Evolutionary conservation across 2,113 vertebrate genomes (phyloP).

Genomic region (Abramis brama): DNA sequence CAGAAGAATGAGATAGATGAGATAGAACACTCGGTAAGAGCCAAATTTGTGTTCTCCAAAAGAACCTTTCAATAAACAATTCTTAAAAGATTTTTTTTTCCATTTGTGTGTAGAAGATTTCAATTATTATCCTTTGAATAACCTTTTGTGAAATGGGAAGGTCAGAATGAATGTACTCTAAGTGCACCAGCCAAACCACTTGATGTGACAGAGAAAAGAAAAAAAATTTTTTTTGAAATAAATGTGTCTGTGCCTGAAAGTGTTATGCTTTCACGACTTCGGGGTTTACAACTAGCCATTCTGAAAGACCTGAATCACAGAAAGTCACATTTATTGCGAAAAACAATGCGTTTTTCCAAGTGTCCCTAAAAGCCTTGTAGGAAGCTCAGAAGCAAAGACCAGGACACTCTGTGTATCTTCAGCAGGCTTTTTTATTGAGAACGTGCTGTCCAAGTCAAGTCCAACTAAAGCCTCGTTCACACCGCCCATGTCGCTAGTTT

Average conservation of each 20-base stretch:
- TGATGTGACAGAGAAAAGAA: not conserved
- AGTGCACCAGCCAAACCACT: not conserved
- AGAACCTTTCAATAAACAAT: not conserved
- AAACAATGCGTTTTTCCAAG: not conserved
- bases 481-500: no score
- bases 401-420: no score
- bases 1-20: not conserved
- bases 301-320: not conserved
- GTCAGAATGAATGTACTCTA: not conserved
- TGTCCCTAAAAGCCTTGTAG: not conserved
- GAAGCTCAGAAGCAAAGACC: no score
- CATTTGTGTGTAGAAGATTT: not conserved
- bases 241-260: not conserved
- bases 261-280: not conserved
- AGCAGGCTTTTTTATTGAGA: no score
- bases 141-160: not conserved
- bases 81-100: not conserved
- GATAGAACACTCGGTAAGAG: no score
- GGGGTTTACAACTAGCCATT: not conserved
- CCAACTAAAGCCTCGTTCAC: no score
- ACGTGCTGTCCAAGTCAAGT: no score
- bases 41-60: not conserved
- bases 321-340: not conserved
- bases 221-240: not conserved
- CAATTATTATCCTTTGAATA: not conserved